These are phyloP conservation scores for Ursus arctos DNA, from an alignment of 2,113 vertebrate genomes.

Conservation along the genomic window DNA sequence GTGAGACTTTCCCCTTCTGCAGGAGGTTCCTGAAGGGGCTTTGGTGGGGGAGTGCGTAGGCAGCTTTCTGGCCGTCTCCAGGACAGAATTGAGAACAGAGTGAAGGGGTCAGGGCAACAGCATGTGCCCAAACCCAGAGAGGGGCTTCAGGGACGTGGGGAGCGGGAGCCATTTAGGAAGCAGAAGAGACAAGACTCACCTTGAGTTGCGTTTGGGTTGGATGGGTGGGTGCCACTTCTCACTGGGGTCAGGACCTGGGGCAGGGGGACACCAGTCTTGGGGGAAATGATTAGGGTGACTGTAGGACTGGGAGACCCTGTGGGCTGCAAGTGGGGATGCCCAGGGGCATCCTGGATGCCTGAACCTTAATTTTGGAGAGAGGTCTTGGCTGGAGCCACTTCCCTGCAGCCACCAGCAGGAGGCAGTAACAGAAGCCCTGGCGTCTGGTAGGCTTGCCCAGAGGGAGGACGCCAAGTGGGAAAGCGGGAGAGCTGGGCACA, in stretches of 20 bases:
- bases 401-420: not conserved
- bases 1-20: not conserved
- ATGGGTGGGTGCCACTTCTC: not conserved
- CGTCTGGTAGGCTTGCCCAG: not conserved
- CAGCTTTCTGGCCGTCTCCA: not conserved
- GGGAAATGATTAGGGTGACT: not conserved
- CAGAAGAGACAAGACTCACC: fast-evolving
- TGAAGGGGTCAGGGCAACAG: not conserved
- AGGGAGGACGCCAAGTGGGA: not conserved
- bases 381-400: not conserved
- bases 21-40: not conserved
- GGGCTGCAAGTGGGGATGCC: not conserved
- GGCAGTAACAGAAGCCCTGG: not conserved
- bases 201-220: not conserved
- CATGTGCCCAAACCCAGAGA: not conserved
- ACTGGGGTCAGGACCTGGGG: too few relatives aligned
- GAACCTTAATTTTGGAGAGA: not conserved
- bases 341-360: not conserved
- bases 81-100: not conserved
- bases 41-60: not conserved
- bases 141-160: not conserved
- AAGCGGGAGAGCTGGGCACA: not conserved
- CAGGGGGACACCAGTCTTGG: not conserved
- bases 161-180: not conserved
- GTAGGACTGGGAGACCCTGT: fast-evolving